Evolutionary conservation across 2,113 vertebrate species (phyloP).

Genomic region (Perca schrenkii): DNA sequence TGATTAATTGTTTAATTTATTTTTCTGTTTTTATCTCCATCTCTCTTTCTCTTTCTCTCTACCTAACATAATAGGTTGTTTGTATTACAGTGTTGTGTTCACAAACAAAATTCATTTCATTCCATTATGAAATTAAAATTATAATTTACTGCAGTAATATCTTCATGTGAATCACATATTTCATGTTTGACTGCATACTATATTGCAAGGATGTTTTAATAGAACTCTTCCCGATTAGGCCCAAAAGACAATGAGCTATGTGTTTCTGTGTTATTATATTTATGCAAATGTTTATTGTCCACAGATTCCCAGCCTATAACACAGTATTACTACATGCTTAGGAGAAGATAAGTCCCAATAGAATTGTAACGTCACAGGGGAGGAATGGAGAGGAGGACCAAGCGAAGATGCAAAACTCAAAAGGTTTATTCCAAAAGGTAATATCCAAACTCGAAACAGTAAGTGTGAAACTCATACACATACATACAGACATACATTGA

Average conservation of each 20-base stretch:
- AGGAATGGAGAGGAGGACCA: too few species aligned
- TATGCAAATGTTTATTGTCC: slow-evolving; percentile 1
- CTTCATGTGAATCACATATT: background rate
- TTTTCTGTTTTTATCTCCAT: background rate
- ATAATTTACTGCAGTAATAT: slow-evolving; percentile 17
- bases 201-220: background rate
- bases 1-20: background rate
- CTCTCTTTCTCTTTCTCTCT: background rate
- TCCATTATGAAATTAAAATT: background rate
- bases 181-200: background rate
- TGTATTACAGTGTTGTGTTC: background rate
- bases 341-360: background rate
- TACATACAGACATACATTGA: too few species aligned
- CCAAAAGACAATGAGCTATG: background rate
- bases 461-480: too few species aligned
- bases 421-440: too few species aligned
- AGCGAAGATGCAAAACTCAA: too few species aligned
- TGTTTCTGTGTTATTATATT: background rate
- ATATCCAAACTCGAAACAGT: too few species aligned
- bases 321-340: background rate
- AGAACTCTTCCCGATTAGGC: background rate
- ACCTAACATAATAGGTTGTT: background rate
- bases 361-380: too few species aligned
- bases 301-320: background rate
- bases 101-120: background rate